These are phyloP conservation scores for Chydorus sphaericus DNA, from an alignment of 2,888 invertebrate genomes.

Conservation along the genomic window DNA sequence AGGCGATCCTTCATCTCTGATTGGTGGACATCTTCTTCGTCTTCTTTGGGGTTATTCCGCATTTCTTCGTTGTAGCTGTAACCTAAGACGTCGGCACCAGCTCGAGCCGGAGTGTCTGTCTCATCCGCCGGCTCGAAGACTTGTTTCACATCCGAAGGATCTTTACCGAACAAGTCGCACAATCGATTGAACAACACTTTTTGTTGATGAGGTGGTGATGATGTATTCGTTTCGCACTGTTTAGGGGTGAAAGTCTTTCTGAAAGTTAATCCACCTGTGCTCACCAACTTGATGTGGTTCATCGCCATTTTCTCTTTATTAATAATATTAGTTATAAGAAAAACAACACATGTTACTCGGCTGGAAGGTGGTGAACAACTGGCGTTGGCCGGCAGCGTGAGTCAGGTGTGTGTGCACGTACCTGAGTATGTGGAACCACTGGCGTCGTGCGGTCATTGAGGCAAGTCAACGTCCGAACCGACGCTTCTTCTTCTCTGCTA, in stretches of 20 bases:
- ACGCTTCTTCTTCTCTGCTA: no score
- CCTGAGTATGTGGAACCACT: neutral
- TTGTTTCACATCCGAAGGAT: neutral
- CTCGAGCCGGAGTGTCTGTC: neutral
- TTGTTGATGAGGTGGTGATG: neutral
- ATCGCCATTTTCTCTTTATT: neutral
- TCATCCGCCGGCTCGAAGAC: neutral
- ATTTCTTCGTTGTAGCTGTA: neutral
- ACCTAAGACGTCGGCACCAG: slow-evolving; percentile 3
- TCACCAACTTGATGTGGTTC: neutral
- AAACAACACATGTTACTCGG: neutral
- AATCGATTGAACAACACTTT: slow-evolving; percentile 8
- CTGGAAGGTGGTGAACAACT: neutral
- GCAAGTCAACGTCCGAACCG: slow-evolving; percentile 4
- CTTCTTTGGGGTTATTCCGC: neutral
- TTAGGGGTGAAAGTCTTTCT: slow-evolving; percentile 8
- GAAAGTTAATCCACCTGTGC: neutral
- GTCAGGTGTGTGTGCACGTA: neutral
- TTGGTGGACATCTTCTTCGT: neutral
- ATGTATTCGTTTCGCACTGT: neutral
- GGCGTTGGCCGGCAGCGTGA: neutral
- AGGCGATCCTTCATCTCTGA: neutral
- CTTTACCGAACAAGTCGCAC: slow-evolving; percentile 13
- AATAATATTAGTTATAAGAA: no score
- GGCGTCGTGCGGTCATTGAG: neutral